Evolutionary conservation across 1,140 invertebrate genomes (phyloP).

Genomic region (Rhagoletis pomonella): DNA sequence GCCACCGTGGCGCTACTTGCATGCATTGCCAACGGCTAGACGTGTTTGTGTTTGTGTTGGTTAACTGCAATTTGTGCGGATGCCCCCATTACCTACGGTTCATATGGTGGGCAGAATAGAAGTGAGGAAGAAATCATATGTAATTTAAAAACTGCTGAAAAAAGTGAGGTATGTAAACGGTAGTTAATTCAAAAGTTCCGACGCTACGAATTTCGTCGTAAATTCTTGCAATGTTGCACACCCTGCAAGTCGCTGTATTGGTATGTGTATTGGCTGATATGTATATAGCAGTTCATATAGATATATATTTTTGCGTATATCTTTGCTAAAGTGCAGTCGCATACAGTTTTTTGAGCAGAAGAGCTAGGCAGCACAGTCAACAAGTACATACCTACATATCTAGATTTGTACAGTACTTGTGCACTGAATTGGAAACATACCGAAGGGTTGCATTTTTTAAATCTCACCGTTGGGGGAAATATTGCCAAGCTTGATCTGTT

Average conservation of each 20-base stretch:
- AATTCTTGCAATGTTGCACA: conserved; percentile 6
- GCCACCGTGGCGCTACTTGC: no score
- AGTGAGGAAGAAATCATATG: no score
- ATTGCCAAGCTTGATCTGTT: no score
- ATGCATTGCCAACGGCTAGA: no score
- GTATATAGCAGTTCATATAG: not conserved
- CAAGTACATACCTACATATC: no score
- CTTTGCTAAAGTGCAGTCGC: not conserved
- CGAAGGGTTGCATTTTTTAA: no score
- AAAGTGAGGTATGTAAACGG: conserved; percentile 39
- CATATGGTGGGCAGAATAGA: no score
- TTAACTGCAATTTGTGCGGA: no score
- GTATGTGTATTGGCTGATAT: no score
- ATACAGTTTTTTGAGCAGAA: conserved; percentile 7
- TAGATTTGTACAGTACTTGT: not conserved
- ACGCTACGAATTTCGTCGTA: conserved; percentile 10
- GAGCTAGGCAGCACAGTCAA: not conserved
- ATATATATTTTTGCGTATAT: not conserved
- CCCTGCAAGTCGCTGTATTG: not conserved
- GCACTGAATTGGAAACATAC: not conserved
- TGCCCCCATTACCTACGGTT: no score
- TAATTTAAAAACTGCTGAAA: not conserved
- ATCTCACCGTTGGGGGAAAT: no score
- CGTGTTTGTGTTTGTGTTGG: no score
- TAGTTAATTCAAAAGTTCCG: conserved; percentile 51